Conservation (phyloP, 1,140 invertebrate genomes). For the Cotesia chilonis region DNA sequence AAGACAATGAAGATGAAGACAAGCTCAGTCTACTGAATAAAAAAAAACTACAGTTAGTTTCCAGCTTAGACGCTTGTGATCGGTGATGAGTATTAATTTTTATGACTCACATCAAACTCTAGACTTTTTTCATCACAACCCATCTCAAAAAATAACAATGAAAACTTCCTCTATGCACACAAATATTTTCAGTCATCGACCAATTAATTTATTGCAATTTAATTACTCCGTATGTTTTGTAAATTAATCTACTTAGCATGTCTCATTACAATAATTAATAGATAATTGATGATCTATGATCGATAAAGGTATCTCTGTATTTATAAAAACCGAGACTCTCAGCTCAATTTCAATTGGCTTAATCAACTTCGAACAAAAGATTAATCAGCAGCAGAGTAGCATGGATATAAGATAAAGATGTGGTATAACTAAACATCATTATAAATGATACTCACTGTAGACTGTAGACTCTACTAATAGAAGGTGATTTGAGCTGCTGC, state of each 20-base stretch:
- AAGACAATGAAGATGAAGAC: not conserved
- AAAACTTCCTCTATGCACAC: not conserved
- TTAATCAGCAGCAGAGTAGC: constrained; percentile 14
- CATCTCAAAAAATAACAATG: not conserved
- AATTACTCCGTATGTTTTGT: too few species aligned
- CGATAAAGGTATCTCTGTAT: too few species aligned
- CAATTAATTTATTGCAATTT: too few species aligned
- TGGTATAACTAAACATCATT: too few species aligned
- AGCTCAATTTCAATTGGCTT: constrained; percentile 3
- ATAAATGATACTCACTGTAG: not conserved
- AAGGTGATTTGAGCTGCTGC: constrained; percentile 12
- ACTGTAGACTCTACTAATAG: constrained; percentile 13
- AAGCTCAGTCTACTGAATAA: not conserved
- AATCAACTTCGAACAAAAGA: constrained; percentile 7
- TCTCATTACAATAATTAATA: constrained; percentile 1
- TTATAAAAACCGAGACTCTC: not conserved
- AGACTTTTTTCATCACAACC: not conserved
- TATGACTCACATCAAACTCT: constrained; percentile 5
- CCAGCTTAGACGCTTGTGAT: not conserved
- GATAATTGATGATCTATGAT: too few species aligned
- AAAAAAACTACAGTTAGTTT: not conserved
- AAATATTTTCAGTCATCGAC: too few species aligned
- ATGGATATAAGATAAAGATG: not conserved
- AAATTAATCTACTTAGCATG: too few species aligned
- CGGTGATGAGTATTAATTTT: not conserved